Evolutionary conservation across 2,888 invertebrate genomes (phyloP).

Genomic region (Pseudococcus longispinus): DNA sequence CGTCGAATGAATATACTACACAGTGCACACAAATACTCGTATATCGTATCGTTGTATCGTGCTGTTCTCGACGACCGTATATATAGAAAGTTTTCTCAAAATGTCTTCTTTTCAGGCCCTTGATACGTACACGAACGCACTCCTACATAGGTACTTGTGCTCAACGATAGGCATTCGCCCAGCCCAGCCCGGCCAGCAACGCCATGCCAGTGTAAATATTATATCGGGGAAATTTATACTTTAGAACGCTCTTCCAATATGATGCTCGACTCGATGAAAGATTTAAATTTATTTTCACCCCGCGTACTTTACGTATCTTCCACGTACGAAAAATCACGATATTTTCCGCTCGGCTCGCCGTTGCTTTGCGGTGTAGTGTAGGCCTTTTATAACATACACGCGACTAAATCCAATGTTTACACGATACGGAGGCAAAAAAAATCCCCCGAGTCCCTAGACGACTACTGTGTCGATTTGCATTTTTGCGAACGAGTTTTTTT

Average conservation of each 20-base stretch:
- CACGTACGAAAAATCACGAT: neutral
- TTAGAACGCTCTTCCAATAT: neutral
- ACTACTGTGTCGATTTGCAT: too few species aligned
- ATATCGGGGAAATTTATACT: neutral
- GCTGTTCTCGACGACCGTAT: neutral
- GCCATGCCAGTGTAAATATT: neutral
- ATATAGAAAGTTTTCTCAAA: neutral
- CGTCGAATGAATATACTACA: neutral
- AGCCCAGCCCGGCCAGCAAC: neutral
- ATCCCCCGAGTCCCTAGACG: too few species aligned
- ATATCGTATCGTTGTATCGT: neutral
- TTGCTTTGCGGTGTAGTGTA: neutral
- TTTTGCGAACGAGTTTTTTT: too few species aligned
- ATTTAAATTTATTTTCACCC: neutral
- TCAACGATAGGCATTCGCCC: neutral
- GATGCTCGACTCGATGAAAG: neutral
- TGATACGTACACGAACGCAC: too few species aligned
- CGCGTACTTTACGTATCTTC: neutral
- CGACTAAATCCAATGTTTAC: too few species aligned
- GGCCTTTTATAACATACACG: neutral
- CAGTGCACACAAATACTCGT: neutral
- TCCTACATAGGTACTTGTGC: too few species aligned
- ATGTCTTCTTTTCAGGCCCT: neutral
- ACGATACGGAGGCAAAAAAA: too few species aligned
- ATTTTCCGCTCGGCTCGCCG: neutral